Percentiles rank a stretch among this genome's conserved stretches.
These are phyloP conservation scores for Catamblyrhynchus diadema DNA, from an alignment of 2,797 vertebrate species.

Conservation along the genomic window DNA sequence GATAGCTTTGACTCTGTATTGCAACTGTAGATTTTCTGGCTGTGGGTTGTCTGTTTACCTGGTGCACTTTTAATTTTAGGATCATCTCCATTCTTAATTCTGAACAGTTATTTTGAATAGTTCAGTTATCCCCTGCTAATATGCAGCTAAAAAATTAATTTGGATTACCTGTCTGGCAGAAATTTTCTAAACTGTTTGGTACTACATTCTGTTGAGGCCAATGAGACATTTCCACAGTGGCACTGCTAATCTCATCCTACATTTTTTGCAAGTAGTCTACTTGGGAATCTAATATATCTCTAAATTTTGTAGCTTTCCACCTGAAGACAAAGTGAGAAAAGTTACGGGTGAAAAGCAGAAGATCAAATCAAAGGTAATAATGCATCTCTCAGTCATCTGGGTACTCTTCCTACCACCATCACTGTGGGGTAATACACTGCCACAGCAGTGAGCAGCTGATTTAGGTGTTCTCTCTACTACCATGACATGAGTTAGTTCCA, in stretches of 20 bases:
- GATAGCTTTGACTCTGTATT: background rate
- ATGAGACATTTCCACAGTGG: background rate
- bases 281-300: constrained; percentile 3
- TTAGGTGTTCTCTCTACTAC: background rate
- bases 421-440: background rate
- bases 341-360: background rate
- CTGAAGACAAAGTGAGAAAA: constrained; percentile 6
- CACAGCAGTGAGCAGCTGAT: background rate
- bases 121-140: background rate
- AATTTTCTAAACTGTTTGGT: background rate
- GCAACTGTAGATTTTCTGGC: background rate
- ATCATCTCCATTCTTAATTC: background rate
- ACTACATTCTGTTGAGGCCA: background rate
- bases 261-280: background rate
- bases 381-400: background rate
- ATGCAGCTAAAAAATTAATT: background rate
- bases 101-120: background rate
- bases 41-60: background rate
- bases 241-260: background rate
- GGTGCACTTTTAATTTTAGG: background rate
- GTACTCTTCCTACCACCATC: background rate
- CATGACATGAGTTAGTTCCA: background rate
- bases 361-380: constrained; percentile 65
- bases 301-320: constrained; percentile 67
- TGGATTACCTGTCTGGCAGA: background rate